Conservation (phyloP, 2,113 vertebrate genomes). For the Numenius arquata region DNA sequence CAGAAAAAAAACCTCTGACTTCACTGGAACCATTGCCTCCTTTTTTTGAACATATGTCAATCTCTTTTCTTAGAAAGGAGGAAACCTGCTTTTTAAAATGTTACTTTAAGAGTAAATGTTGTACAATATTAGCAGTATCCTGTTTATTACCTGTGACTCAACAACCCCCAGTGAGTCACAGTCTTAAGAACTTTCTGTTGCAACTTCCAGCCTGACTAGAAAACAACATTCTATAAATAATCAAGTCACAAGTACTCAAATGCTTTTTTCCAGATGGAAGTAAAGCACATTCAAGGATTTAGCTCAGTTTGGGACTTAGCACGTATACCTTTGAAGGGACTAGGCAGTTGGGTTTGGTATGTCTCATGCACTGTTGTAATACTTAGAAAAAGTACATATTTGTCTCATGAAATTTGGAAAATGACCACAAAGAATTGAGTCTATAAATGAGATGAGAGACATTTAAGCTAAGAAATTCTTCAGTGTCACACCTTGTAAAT, state of each 20-base stretch:
- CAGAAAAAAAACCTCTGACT: rapidly evolving
- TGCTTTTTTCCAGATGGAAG: not conserved
- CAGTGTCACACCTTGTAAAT: not conserved
- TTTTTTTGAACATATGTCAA: not conserved
- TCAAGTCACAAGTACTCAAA: not conserved
- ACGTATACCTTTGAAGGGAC: not conserved
- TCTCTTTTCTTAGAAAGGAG: not conserved
- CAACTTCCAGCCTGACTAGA: not conserved
- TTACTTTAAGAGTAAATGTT: not conserved
- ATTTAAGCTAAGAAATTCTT: not conserved
- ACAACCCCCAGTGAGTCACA: not conserved
- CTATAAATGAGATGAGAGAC: not conserved
- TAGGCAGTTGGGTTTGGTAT: not conserved
- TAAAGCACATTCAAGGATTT: not conserved
- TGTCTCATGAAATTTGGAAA: not conserved
- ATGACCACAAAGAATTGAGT: not conserved
- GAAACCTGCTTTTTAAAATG: not conserved
- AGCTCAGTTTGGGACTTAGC: not conserved
- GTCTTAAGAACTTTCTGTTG: not conserved
- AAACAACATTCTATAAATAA: conserved; percentile 37
- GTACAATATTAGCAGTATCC: not conserved
- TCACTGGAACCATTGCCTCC: not conserved
- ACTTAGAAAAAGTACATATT: not conserved
- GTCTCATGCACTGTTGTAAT: not conserved
- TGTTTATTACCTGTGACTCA: conserved; percentile 40